Percentiles rank a stretch among this genome's conserved stretches.
Conservation (phyloP, 2,797 vertebrate species). For the Molossus alvarezi region DNA sequence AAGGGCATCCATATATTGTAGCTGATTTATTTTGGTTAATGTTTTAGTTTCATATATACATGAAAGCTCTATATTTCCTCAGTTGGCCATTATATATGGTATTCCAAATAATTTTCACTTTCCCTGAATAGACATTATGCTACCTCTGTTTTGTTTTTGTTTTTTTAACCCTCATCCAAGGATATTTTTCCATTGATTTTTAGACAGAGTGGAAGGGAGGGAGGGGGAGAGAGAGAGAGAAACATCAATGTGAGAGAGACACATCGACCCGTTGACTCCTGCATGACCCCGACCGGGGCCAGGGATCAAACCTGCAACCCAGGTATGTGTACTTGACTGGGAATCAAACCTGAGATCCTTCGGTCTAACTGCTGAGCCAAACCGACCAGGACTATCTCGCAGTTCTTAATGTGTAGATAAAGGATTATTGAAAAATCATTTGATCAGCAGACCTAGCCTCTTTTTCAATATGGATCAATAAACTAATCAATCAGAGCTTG, state of each 20-base stretch:
- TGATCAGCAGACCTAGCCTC: not conserved
- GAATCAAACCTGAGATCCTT: too few relatives aligned
- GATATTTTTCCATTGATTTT: too few relatives aligned
- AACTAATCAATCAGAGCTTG: not conserved
- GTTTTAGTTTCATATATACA: constrained; percentile 40
- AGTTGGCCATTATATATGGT: not conserved
- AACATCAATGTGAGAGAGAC: too few relatives aligned
- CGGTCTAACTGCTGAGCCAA: too few relatives aligned
- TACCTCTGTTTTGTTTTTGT: not conserved
- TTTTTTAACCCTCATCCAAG: too few relatives aligned
- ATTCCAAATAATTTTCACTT: constrained; percentile 22
- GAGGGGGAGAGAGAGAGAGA: too few relatives aligned
- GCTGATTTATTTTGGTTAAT: not conserved
- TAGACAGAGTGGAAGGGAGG: too few relatives aligned
- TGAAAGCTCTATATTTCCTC: not conserved
- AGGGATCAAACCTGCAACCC: too few relatives aligned
- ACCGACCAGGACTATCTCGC: not conserved
- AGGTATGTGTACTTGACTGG: too few relatives aligned
- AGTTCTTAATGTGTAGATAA: constrained; percentile 37
- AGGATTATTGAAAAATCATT: constrained; percentile 54
- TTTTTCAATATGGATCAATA: not conserved
- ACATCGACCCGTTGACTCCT: too few relatives aligned
- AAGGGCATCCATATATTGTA: not conserved
- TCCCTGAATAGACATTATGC: not conserved
- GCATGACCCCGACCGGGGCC: too few relatives aligned